Evolutionary conservation across 2,888 invertebrate genomes (phyloP), one percentile per base, ranked within the genome.

Genomic region (Trachelus troglodyta): DNA sequence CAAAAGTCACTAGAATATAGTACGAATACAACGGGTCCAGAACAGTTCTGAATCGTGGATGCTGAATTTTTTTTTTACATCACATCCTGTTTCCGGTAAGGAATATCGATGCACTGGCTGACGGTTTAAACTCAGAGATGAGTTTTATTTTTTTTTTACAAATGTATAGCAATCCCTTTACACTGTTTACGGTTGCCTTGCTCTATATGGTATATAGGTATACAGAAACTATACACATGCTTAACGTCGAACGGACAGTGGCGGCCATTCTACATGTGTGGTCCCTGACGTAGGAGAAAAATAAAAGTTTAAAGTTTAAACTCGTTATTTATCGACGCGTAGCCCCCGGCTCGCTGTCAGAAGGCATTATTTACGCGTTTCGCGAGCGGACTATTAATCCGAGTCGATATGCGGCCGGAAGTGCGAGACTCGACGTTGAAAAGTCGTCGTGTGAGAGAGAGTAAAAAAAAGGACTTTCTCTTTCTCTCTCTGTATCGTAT

Each of bases 271-370:
- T 12, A 12, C 31, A 31, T 71, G 71, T 71, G 71, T 9, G 71
- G 9, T 56, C 71, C 69, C 69, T 76, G 71, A 71, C 30, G 71
- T 40, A 33, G 69, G 71, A 75, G 75, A 75, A 74, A 71, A 83
- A 81, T 81, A 81, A 83, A 87, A 87, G 85, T 87, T 84, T 84
- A 86, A 87, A 86, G 85, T 83, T 87, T 82, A 83, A 81, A 82
- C 86, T 87, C 84, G 85, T 87, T 87, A 87, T 87, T 87, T 86
- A 87, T 86, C 86, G 86, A 84, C 84, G 85, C 85, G 71, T 31
- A 71, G 71, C 71, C 12, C 87, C 87, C 85, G 84, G 84, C 82
- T 85, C 82, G 82, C 85, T 86, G 87, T 86, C 86, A 86, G 84
- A 75, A 75, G 80, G 85, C 84, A 85, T 87, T 87, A 87, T 87